Base-by-base conservation (phyloP, 1,140 invertebrate species). In the Euura saliciscinereae region DNA sequence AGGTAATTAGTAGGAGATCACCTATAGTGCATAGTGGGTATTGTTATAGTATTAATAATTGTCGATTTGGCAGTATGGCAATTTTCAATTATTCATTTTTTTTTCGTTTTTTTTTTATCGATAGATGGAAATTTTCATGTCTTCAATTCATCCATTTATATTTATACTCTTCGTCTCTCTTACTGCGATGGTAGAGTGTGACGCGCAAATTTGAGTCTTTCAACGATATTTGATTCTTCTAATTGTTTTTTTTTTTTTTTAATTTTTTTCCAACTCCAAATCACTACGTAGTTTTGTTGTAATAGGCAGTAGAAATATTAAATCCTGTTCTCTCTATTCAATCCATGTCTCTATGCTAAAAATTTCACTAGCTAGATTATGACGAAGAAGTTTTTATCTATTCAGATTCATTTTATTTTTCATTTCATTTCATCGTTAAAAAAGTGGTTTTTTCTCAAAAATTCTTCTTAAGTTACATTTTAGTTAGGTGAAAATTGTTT, bases 1-100 rank as follows among this genome's bases (percentile, higher is more conserved):
- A 79, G 78, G 59, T 64, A 64, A 78, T 84, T 84, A 84, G 82
- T 75, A 86, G 81, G 85, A 82, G 78, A 83, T 84, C 79, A 59
- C 79, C 83, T 86, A 85, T 86, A 82, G 78, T 87, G 81, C 81
- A 79, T 81, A 81, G 82, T 83, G 83, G 82, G 75, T 44, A 59
- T 59, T 59, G 10, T 11, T 82, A 83, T 76, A 83, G 80, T 77
- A 77, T 80, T 80, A 80, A 80, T 83, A 86, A 85, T 86, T 86
- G 81, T 87, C 85, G 80, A 84, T 87, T 87, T 87, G 86, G 86
- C 86, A 87, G 86, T 87, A 85, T 83, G 83, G 83, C 79, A 85
- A 84, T 86, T 83, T 84, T 81, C 77, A 59, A 28, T 28, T 28
- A 28, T 28, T 28, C 28, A 28, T 28, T 28, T 28, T 28, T 28